These are phyloP conservation scores for Schizaphis graminum DNA, from an alignment of 2,888 invertebrate species.

Conservation along the genomic window DNA sequence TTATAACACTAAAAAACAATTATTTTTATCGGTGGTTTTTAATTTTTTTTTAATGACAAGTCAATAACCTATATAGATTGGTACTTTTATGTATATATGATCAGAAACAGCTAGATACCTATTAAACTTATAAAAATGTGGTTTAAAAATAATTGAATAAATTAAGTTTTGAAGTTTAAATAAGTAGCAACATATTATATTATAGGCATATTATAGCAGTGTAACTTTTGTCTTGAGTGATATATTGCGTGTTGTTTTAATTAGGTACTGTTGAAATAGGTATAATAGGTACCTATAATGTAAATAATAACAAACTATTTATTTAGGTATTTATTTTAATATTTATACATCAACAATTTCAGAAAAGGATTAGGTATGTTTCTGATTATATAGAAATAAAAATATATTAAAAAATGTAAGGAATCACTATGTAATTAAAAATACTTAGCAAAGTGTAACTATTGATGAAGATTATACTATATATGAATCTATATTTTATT, in stretches of 20 bases:
- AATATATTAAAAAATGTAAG: background rate
- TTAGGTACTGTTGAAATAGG: too few relatives aligned
- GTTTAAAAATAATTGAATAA: constrained; percentile 1
- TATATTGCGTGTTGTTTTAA: background rate
- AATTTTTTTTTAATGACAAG: constrained; percentile 1
- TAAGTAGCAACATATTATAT: background rate
- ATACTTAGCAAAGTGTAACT: too few relatives aligned
- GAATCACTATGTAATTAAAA: background rate
- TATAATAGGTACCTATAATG: too few relatives aligned
- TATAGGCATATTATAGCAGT: background rate
- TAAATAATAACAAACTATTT: too few relatives aligned
- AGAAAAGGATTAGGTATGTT: background rate
- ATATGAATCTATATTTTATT: too few relatives aligned
- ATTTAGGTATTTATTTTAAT: too few relatives aligned
- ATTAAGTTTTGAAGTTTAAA: background rate
- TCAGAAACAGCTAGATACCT: background rate
- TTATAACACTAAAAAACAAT: background rate
- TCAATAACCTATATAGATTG: background rate
- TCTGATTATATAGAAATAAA: background rate
- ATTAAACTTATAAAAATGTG: background rate
- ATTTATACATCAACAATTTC: background rate
- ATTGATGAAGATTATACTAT: too few relatives aligned
- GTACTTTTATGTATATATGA: background rate
- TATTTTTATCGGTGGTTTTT: background rate
- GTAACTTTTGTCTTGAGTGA: background rate